phyloP scores from a whole-genome alignment of 2,797 vertebrate genomes.

The Graptemys geographica region DNA sequence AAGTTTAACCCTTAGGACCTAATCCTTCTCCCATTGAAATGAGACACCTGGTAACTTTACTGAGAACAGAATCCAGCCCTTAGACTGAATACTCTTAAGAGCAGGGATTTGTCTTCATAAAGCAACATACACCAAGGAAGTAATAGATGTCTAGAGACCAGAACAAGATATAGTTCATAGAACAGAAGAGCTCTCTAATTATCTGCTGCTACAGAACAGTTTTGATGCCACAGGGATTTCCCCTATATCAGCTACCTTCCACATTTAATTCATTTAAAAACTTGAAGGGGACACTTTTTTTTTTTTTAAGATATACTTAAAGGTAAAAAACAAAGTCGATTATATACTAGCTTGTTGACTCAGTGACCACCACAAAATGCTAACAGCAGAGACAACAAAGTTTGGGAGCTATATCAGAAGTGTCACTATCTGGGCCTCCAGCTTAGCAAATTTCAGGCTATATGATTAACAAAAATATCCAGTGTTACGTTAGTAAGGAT shows the following conservation, averaged over 20 bases:
- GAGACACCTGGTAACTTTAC: neutral
- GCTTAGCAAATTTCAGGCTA: neutral
- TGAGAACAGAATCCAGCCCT: accelerated
- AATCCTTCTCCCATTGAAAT: neutral
- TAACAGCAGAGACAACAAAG: neutral
- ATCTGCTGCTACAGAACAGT: neutral
- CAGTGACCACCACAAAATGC: neutral
- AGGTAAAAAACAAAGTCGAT: neutral
- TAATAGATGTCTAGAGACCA: too few relatives aligned
- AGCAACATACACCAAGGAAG: accelerated
- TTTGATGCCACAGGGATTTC: neutral
- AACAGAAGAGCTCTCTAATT: neutral
- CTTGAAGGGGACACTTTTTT: neutral
- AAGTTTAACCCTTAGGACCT: neutral
- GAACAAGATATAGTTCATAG: too few relatives aligned
- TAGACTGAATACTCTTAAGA: neutral
- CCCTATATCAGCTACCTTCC: neutral
- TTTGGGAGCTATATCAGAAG: neutral
- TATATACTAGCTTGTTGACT: neutral
- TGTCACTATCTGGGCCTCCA: neutral
- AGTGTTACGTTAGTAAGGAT: neutral
- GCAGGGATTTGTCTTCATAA: neutral
- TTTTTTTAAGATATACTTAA: neutral
- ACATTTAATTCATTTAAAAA: neutral
- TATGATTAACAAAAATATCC: neutral